phyloP scores from a whole-genome alignment of 2,797 vertebrate genomes.

The Manis javanica region DNA sequence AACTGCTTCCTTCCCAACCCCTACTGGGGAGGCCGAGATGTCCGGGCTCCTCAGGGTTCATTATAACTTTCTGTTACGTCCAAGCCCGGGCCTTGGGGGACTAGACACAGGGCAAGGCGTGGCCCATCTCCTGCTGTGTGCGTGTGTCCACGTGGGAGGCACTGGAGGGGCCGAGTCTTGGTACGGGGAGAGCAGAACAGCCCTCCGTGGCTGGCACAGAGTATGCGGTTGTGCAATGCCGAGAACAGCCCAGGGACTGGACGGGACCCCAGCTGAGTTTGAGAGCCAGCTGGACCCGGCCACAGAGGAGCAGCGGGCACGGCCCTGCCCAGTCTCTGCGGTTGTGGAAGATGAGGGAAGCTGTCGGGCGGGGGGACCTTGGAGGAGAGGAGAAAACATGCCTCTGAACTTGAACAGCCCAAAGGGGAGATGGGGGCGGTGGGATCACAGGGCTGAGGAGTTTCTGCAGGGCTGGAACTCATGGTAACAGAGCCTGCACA shows the following conservation, averaged over 20 bases:
- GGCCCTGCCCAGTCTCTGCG: constrained; percentile 40
- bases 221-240: constrained; percentile 60
- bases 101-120: not conserved
- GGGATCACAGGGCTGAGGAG: not conserved
- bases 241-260: constrained; percentile 48
- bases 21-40: not conserved
- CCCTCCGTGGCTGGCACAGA: constrained; percentile 52
- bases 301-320: not conserved
- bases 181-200: not conserved
- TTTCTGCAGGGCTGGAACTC: not conserved
- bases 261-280: constrained; percentile 17
- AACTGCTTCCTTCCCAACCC: not conserved
- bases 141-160: not conserved
- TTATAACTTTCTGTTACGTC: not conserved
- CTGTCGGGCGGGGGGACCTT: not conserved
- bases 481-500: not conserved
- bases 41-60: not conserved
- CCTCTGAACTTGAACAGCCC: not conserved
- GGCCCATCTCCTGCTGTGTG: constrained; percentile 39
- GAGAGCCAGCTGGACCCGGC: constrained; percentile 65
- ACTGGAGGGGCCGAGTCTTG: not conserved
- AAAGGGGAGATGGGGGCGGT: not conserved
- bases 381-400: not conserved
- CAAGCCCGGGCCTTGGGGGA: constrained; percentile 28
- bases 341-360: constrained; percentile 50